Conservation (phyloP, 2,113 vertebrate species). For the Zeus faber region DNA sequence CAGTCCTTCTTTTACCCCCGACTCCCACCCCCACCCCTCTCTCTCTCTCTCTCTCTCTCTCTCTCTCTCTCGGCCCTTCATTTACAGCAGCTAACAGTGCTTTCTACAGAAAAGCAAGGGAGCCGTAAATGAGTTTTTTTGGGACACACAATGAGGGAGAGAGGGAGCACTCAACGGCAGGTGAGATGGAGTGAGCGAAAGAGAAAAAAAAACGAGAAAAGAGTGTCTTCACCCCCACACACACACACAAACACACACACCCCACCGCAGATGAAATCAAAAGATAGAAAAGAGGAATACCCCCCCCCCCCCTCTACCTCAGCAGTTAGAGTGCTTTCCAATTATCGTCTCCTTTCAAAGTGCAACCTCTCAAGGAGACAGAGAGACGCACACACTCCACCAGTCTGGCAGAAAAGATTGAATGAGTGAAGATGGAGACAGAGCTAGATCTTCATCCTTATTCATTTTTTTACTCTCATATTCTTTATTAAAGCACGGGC, state of each 20-base stretch:
- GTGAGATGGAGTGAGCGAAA: conserved; percentile 64
- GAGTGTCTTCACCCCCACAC: conserved; percentile 31
- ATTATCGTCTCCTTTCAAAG: conserved; percentile 67
- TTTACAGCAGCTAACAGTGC: conserved; percentile 43
- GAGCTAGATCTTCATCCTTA: too few relatives aligned
- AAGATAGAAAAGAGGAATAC: conserved; percentile 43
- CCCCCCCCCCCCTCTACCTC: neutral
- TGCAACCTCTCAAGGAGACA: conserved; percentile 59
- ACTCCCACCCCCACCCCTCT: too few relatives aligned
- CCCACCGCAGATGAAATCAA: too few relatives aligned
- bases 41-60: too few relatives aligned
- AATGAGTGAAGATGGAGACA: too few relatives aligned
- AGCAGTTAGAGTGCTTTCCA: conserved; percentile 58
- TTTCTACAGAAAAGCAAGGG: conserved; percentile 46
- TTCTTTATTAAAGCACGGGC: too few relatives aligned
- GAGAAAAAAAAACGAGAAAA: conserved; percentile 48
- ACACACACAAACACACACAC: too few relatives aligned
- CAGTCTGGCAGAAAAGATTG: too few relatives aligned
- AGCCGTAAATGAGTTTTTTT: conserved; percentile 67
- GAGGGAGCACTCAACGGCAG: conserved; percentile 53
- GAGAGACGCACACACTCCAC: neutral
- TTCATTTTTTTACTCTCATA: too few relatives aligned
- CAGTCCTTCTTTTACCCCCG: too few relatives aligned
- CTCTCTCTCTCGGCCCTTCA: too few relatives aligned
- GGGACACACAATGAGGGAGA: conserved; percentile 52